phyloP scores from a whole-genome alignment of 2,113 vertebrate species.

The Pangasianodon gigas region DNA sequence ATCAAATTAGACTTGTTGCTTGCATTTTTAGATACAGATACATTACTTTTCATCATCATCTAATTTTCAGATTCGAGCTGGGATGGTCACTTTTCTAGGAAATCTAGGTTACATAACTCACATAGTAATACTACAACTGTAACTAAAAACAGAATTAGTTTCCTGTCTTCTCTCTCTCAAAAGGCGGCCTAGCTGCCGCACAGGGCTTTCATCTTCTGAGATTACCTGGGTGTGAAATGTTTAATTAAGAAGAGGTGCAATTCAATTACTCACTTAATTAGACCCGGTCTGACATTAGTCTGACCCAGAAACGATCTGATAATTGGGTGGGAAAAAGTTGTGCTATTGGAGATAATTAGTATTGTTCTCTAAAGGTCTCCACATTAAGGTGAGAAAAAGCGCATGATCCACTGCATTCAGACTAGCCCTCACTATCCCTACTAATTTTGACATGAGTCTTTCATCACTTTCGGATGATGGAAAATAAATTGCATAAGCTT shows the following conservation, averaged over 20 bases:
- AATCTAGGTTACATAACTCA: neutral
- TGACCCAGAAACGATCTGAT: conserved; percentile 73
- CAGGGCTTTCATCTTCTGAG: conserved; percentile 64
- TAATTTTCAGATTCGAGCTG: neutral
- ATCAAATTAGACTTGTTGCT: neutral
- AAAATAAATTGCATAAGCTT: neutral
- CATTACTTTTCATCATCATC: neutral
- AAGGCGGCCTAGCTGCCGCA: conserved; percentile 58
- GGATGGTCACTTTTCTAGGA: neutral
- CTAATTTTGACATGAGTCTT: neutral
- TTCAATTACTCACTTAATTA: conserved; percentile 82
- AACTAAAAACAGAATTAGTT: conserved; percentile 45
- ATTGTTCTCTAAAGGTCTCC: conserved; percentile 56
- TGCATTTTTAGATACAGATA: neutral
- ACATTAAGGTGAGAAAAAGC: conserved; percentile 15
- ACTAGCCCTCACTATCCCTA: neutral
- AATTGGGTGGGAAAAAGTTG: conserved; percentile 75
- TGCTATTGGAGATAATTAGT: conserved; percentile 75
- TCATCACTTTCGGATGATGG: neutral
- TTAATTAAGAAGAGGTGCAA: conserved; percentile 77
- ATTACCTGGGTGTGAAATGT: conserved; percentile 78
- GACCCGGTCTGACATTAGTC: conserved; percentile 61
- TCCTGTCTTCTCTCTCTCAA: conserved; percentile 54
- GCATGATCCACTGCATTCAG: conserved; percentile 29
- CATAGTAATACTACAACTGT: neutral